These are phyloP conservation scores for Ivindomyrus marchei DNA, from an alignment of 2,113 vertebrate genomes.

Conservation along the genomic window DNA sequence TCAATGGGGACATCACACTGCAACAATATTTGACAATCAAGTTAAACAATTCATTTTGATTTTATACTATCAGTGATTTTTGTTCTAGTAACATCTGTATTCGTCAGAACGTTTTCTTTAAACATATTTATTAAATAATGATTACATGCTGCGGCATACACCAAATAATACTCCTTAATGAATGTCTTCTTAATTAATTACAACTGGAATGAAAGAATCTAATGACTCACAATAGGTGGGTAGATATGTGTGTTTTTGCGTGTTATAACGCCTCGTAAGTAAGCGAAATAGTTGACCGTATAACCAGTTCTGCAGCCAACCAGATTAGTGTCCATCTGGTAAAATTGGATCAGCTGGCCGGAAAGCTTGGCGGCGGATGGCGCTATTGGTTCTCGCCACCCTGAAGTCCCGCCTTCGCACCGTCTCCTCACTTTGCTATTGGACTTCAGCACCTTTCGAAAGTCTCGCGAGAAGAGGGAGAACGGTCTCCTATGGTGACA, in stretches of 20 bases:
- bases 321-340: neutral
- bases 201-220: neutral
- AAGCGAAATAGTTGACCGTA: neutral
- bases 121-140: neutral
- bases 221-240: neutral
- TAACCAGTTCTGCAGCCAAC: neutral
- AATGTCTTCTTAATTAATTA: neutral
- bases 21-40: neutral
- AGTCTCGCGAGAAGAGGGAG: constrained; percentile 25
- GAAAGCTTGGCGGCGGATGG: neutral
- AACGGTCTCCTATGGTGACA: constrained; percentile 33
- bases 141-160: neutral
- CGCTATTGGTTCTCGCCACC: constrained; percentile 2
- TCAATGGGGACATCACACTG: neutral
- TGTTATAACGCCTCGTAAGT: neutral
- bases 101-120: neutral
- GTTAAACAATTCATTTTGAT: neutral
- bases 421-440: neutral
- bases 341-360: neutral
- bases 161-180: neutral
- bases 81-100: neutral
- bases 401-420: constrained; percentile 14
- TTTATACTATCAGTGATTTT: neutral
- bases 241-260: neutral
- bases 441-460: constrained; percentile 10